phyloP scores from a whole-genome alignment of 2,888 invertebrate species.

The Oscheius sp. region DNA sequence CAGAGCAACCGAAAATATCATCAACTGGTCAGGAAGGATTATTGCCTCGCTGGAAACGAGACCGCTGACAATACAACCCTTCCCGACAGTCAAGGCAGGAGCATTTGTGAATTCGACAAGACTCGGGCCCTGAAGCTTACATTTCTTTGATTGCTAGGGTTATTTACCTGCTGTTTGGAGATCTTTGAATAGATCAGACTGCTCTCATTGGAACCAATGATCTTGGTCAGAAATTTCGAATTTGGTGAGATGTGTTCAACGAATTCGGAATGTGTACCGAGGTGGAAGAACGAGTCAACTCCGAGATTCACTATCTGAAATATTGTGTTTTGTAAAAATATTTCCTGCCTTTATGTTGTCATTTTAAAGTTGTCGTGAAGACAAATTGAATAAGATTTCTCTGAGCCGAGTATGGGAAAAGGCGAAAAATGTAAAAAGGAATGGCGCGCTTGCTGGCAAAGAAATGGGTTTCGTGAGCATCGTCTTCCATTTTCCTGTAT shows the following conservation, averaged over 20 bases:
- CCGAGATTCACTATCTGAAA: constrained; percentile 48
- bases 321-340: background rate
- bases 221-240: constrained; percentile 34
- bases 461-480: too few species aligned
- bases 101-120: constrained; percentile 21
- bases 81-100: constrained; percentile 18
- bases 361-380: background rate
- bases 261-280: constrained; percentile 51
- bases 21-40: constrained; percentile 30
- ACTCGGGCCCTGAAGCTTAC: constrained; percentile 6
- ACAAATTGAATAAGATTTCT: background rate
- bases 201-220: background rate
- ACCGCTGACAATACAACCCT: constrained; percentile 40
- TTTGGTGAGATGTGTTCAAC: constrained; percentile 35
- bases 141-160: background rate
- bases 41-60: constrained; percentile 17
- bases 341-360: constrained; percentile 41
- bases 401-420: too few species aligned
- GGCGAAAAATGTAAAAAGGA: background rate
- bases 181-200: background rate
- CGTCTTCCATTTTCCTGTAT: too few species aligned
- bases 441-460: too few species aligned
- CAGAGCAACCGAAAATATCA: constrained; percentile 41
- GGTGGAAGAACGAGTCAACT: constrained; percentile 49
- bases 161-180: background rate